Evolutionary conservation across 2,797 vertebrate genomes (phyloP).

Genomic region (Denticeps clupeoides): DNA sequence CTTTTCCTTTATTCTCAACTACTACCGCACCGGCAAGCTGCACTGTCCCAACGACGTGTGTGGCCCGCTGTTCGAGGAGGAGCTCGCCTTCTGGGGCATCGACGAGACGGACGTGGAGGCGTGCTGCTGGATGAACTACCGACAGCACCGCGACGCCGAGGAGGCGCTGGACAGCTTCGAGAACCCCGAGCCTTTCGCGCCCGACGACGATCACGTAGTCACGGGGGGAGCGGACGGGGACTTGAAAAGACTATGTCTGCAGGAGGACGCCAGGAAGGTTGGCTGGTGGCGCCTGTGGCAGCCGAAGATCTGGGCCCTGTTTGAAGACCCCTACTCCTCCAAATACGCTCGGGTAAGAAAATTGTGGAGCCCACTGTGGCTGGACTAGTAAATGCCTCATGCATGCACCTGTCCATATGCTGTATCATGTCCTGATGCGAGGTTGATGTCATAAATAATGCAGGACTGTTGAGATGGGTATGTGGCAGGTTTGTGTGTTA

Average conservation of each 20-base stretch:
- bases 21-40: conserved; percentile 87
- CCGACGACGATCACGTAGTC: conserved; percentile 66
- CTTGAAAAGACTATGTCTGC: conserved; percentile 79
- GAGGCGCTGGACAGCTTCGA: conserved; percentile 88
- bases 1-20: conserved; percentile 88
- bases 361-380: no score
- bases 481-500: neutral
- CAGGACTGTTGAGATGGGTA: no score
- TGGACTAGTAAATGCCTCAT: neutral
- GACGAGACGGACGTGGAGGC: conserved; percentile 92
- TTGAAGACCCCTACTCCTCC: conserved; percentile 89
- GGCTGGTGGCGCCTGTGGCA: conserved; percentile 78
- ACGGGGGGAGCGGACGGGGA: conserved; percentile 70
- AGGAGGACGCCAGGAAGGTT: conserved; percentile 76
- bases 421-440: neutral
- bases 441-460: neutral
- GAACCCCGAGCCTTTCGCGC: conserved; percentile 66
- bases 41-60: conserved; percentile 89
- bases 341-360: conserved; percentile 88
- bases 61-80: conserved; percentile 85
- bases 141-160: conserved; percentile 83
- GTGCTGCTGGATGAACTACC: conserved; percentile 92
- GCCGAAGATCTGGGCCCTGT: conserved; percentile 81
- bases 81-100: conserved; percentile 88
- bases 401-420: neutral